Evolutionary conservation across 2,888 invertebrate species (phyloP), one percentile per base, ranked within the genome.

Genomic region (Phalera bucephala): DNA sequence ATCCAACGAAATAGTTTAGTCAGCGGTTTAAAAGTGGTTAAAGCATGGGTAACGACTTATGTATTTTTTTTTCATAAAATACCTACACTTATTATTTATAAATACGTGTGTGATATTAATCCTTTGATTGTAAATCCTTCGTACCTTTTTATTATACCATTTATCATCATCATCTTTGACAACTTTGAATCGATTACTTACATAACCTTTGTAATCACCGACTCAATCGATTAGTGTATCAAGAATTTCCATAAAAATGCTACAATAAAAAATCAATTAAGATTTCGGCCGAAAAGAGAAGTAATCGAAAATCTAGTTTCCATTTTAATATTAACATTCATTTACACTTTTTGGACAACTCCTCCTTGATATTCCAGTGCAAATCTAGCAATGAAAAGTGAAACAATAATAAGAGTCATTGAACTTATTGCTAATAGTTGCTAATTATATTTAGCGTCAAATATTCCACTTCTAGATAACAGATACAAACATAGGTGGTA

Each of bases 381-480:
- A 36, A 39, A 20, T 25, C 13, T 23, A 15, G 23, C 15, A 42
- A 37, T 33, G 15, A 11, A 33, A 27, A 30, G 23, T 44, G 30
- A 39, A 44, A 40, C 38, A 52, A 39, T 31, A n/a, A 21, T 28
- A 35, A 35, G 23, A 52, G 45, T 39, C 43, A 43, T 15, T 43
- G 43, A 40, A 46, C 43, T 39, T 13, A 33, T 45, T 46, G 49
- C 40, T 54, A 55, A 45, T 41, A 52, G 41, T 41, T 35, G 43
- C 40, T 37, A 45, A 40, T 17, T 22, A 39, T 25, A 40, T 40
- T 35, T 30, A 37, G 38, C 41, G 48, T 33, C 38, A 52, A 52
- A 53, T 47, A 47, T 51, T 40, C 44, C 49, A 46, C 49, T 51
- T 57, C 52, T 20, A 59, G 52, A 45, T 42, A 36, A 36, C 45